phyloP scores from a whole-genome alignment of 2,797 vertebrate genomes.

The Ispidina lecontei region DNA sequence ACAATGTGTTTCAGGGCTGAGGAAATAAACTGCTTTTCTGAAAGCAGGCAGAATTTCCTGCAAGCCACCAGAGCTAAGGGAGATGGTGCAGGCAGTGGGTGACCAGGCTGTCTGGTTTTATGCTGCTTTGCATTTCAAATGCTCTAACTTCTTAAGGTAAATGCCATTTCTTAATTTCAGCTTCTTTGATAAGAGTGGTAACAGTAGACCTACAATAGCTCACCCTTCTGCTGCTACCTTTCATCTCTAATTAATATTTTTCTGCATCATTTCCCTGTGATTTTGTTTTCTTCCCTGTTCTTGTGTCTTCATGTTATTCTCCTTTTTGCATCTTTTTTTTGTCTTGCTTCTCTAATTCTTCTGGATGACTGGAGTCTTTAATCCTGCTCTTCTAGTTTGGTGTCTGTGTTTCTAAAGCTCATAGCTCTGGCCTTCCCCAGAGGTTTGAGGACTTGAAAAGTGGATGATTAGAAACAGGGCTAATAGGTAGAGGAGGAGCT shows the following conservation, averaged over 20 bases:
- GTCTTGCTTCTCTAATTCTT: neutral
- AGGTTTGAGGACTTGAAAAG: neutral
- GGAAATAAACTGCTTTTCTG: neutral
- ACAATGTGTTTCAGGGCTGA: neutral
- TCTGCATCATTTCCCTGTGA: neutral
- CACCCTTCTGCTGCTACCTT: neutral
- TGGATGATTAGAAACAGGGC: neutral
- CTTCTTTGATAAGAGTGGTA: neutral
- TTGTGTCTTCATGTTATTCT: neutral
- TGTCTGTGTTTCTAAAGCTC: neutral
- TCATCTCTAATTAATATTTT: neutral
- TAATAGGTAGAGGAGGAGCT: neutral
- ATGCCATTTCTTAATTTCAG: neutral
- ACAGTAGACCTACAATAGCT: neutral
- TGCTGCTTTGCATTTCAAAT: neutral
- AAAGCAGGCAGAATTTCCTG: neutral
- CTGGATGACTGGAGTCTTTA: neutral
- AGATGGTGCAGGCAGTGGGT: neutral
- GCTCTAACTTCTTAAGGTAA: neutral
- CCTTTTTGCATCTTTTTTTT: neutral
- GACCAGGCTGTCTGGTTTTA: neutral
- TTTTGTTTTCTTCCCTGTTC: neutral
- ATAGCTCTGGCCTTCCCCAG: neutral
- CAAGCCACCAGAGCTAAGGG: neutral
- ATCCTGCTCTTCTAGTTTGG: neutral